Percentiles rank a stretch among this genome's conserved stretches.
Evolutionary conservation across 2,888 invertebrate species (phyloP).

Genomic region (Helobdella robusta): DNA sequence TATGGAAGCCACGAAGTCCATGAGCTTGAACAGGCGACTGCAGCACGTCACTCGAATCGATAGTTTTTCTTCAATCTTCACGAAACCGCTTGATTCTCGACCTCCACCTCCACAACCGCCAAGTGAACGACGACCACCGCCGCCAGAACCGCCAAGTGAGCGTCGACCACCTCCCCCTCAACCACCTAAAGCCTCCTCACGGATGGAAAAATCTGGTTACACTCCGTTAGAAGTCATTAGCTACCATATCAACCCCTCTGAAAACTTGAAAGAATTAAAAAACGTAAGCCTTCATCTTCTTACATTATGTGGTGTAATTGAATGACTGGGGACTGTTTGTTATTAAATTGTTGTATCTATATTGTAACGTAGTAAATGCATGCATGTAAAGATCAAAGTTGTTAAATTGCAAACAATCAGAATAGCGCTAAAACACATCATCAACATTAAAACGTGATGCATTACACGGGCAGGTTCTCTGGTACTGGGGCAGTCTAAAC

Average conservation of each 20-base stretch:
- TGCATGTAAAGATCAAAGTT: too few species aligned
- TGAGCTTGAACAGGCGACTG: constrained; percentile 15
- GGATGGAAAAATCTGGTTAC: not conserved
- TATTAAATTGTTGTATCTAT: too few species aligned
- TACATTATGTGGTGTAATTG: too few species aligned
- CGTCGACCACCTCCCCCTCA: too few species aligned
- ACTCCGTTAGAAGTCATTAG: not conserved
- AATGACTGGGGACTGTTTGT: too few species aligned
- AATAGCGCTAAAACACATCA: too few species aligned
- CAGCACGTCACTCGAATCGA: not conserved
- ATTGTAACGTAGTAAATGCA: too few species aligned
- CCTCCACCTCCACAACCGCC: not conserved
- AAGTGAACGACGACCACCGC: too few species aligned
- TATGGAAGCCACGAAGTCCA: not conserved
- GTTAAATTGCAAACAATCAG: too few species aligned
- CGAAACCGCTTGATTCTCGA: not conserved
- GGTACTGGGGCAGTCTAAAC: constrained; percentile 24
- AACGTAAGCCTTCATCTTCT: not conserved
- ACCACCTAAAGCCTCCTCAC: too few species aligned
- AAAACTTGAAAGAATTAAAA: not conserved
- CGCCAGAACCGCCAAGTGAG: too few species aligned
- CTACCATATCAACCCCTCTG: constrained; percentile 11
- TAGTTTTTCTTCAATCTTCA: constrained; percentile 9
- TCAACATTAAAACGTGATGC: too few species aligned
- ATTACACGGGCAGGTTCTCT: constrained; percentile 17